phyloP scores from a whole-genome alignment of 2,797 vertebrate genomes.

The Crocodylus rhombifer region DNA sequence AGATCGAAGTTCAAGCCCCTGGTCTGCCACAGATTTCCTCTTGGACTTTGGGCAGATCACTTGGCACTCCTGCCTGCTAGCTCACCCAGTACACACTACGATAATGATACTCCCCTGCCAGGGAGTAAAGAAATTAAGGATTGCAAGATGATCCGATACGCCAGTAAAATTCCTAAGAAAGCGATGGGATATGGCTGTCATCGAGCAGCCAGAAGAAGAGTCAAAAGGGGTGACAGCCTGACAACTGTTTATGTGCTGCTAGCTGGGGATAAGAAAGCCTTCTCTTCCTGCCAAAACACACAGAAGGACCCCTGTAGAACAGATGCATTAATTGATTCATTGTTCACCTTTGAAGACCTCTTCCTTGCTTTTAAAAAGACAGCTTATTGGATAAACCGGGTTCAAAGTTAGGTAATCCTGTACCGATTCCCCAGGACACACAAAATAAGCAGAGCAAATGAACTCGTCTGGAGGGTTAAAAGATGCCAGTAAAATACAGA shows the following conservation, averaged over 20 bases:
- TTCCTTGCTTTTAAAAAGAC: slow-evolving; percentile 21
- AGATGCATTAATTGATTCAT: slow-evolving; percentile 23
- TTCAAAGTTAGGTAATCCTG: slow-evolving; percentile 17
- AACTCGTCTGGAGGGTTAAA: slow-evolving; percentile 4
- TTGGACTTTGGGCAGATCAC: fast-evolving
- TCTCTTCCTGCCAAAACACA: slow-evolving; percentile 49
- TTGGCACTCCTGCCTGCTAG: fast-evolving
- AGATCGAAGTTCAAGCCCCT: background rate
- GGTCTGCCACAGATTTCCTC: background rate
- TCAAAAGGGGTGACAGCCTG: background rate
- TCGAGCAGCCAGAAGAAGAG: background rate
- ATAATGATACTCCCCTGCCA: background rate
- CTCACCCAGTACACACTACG: background rate
- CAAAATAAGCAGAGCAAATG: slow-evolving; percentile 6
- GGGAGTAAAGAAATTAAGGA: background rate
- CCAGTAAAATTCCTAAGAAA: background rate
- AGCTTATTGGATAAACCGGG: background rate
- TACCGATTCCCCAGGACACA: slow-evolving; percentile 47
- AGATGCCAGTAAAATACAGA: slow-evolving; percentile 21
- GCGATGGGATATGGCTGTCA: background rate
- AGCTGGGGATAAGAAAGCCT: slow-evolving; percentile 23
- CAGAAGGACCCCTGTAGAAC: slow-evolving; percentile 25
- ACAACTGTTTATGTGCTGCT: slow-evolving; percentile 1
- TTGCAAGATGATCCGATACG: background rate
- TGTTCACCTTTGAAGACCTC: background rate